phyloP scores from a whole-genome alignment of 2,113 vertebrate genomes.

The Gnathonemus echidnorhynchus region DNA sequence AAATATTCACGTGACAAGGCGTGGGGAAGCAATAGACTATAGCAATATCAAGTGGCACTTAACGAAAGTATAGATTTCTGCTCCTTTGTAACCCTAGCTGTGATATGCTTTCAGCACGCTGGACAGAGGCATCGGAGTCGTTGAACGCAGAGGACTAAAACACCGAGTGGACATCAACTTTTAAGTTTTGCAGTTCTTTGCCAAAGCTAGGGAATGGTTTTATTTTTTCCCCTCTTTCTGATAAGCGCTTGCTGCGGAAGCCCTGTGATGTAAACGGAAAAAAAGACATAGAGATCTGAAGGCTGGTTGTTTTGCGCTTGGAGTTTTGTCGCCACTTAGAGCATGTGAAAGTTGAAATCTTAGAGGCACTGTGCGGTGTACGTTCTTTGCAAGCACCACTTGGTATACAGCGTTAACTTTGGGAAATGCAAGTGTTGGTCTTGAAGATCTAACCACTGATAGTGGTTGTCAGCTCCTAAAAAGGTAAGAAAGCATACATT shows the following conservation, averaged over 20 bases:
- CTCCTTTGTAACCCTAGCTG: conserved; percentile 58
- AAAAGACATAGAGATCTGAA: conserved; percentile 36
- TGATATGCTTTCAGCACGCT: conserved; percentile 82
- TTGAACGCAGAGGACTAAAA: conserved; percentile 60
- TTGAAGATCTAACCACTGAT: conserved; percentile 86
- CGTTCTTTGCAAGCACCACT: conserved; percentile 69
- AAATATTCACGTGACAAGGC: conserved; percentile 79
- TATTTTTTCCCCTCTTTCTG: conserved; percentile 54
- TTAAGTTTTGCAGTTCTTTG: conserved; percentile 57
- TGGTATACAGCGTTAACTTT: conserved; percentile 89
- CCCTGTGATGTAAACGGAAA: conserved; percentile 46
- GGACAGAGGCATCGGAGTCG: conserved; percentile 80
- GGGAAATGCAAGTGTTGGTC: conserved; percentile 90
- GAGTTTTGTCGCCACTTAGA: conserved; percentile 57
- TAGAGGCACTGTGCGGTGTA: conserved; percentile 66
- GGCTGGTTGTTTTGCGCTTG: conserved; percentile 44
- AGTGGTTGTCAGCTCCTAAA: conserved; percentile 82
- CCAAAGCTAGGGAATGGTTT: conserved; percentile 57
- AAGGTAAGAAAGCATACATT: conserved; percentile 76
- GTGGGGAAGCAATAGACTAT: conserved; percentile 68
- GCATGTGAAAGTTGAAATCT: conserved; percentile 79
- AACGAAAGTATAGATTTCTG: conserved; percentile 65
- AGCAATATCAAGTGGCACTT: conserved; percentile 74
- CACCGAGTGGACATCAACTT: conserved; percentile 62
- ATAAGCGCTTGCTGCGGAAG: conserved; percentile 48